A percentile compares a stretch with the other conserved stretches of the same genome.
Evolutionary conservation across 2,888 invertebrate species (phyloP).

Genomic region (Tetragonisca angustula): DNA sequence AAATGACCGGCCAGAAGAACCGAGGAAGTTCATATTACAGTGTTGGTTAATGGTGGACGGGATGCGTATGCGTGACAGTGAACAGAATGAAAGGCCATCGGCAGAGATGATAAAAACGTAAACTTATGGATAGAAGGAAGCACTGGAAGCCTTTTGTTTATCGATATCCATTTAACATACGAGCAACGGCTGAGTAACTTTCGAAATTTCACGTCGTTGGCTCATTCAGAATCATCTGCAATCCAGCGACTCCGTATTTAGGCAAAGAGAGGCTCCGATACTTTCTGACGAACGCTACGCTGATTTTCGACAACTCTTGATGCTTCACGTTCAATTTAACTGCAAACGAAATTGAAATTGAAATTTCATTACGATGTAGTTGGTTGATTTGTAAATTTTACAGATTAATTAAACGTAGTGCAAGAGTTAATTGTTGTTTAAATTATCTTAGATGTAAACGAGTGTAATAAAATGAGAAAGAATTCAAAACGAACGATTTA

Average conservation of each 20-base stretch:
- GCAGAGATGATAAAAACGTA: conserved; percentile 32
- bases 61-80: conserved; percentile 40
- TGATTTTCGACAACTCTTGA: neutral
- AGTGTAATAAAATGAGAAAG: neutral
- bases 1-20: conserved; percentile 50
- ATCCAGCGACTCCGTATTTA: neutral
- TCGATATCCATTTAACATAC: conserved; percentile 30
- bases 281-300: neutral
- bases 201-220: conserved; percentile 33
- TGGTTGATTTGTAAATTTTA: neutral
- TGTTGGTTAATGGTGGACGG: conserved; percentile 37
- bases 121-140: conserved; percentile 26
- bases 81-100: conserved; percentile 12
- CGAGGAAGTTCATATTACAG: conserved; percentile 58
- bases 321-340: too few relatives aligned
- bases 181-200: conserved; percentile 14
- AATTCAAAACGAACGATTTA: neutral
- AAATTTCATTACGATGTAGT: too few relatives aligned
- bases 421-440: neutral
- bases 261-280: too few relatives aligned
- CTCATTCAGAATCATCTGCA: neutral
- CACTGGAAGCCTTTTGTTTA: conserved; percentile 46
- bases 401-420: neutral
- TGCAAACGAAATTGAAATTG: neutral
- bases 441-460: neutral